A percentile compares a stretch with the other conserved stretches of the same genome.
These are phyloP conservation scores for Odocoileus hemionus DNA, from an alignment of 2,113 vertebrate species.

Conservation along the genomic window DNA sequence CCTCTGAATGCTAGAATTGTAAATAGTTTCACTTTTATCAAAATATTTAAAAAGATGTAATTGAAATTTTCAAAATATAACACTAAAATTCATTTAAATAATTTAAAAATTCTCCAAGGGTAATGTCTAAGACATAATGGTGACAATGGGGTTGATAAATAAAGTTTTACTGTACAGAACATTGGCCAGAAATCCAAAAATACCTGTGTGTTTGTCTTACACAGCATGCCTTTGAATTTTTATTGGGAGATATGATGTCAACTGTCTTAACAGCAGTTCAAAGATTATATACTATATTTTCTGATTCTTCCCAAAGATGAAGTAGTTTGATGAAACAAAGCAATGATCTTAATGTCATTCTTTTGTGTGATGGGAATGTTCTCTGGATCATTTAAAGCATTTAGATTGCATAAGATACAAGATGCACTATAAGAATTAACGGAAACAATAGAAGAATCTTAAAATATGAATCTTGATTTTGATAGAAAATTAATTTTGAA, in stretches of 20 bases:
- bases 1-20: background rate
- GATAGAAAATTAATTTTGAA: background rate
- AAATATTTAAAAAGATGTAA: background rate
- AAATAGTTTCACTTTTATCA: background rate
- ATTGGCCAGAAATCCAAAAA: background rate
- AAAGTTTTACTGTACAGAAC: background rate
- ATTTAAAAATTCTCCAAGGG: background rate
- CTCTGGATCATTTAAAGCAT: background rate
- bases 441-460: background rate
- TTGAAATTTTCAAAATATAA: background rate
- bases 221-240: background rate
- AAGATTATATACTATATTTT: background rate
- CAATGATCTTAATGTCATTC: background rate
- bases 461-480: background rate
- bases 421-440: background rate
- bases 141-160: background rate
- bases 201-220: background rate
- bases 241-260: background rate
- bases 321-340: background rate
- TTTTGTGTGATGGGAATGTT: background rate
- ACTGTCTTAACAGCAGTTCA: background rate
- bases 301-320: background rate
- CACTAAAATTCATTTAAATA: background rate
- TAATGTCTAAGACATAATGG: background rate
- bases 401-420: background rate